A percentile compares a stretch with the other conserved stretches of the same genome.
phyloP scores from a whole-genome alignment of 2,113 vertebrate species.

The Istiophorus platypterus region DNA sequence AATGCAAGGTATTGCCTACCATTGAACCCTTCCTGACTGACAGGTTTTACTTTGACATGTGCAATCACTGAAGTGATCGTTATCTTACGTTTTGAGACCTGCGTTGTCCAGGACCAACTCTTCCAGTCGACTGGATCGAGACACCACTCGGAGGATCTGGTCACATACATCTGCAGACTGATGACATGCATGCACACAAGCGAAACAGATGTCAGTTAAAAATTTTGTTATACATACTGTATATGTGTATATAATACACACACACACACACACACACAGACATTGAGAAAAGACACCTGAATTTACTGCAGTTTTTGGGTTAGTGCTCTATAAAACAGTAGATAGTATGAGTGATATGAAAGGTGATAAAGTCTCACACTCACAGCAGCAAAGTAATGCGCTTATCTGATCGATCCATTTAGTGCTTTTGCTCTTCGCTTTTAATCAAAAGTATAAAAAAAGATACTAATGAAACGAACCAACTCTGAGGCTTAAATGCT shows the following conservation, averaged over 20 bases:
- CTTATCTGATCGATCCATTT: background rate
- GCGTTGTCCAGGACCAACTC: slow-evolving; percentile 96
- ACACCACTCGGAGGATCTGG: slow-evolving; percentile 94
- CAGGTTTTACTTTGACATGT: background rate
- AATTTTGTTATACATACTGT: background rate
- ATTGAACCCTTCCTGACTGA: background rate
- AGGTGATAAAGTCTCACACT: background rate
- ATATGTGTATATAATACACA: background rate
- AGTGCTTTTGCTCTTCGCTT: background rate
- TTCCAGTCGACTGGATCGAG: slow-evolving; percentile 92
- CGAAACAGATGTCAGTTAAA: slow-evolving; percentile 6
- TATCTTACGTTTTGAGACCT: slow-evolving; percentile 93
- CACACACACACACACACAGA: no score
- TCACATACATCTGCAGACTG: slow-evolving; percentile 96
- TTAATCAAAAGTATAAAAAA: slow-evolving; percentile 34
- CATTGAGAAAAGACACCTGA: background rate
- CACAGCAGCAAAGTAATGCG: background rate
- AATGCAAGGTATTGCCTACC: background rate
- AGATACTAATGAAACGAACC: slow-evolving; percentile 40
- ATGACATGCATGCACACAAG: slow-evolving; percentile 31
- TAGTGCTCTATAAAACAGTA: background rate
- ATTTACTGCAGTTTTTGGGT: background rate
- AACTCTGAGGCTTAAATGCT: background rate
- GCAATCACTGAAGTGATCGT: background rate
- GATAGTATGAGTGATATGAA: background rate